Evolutionary conservation across 2,113 vertebrate genomes (phyloP).

Genomic region (Aegithalos caudatus): DNA sequence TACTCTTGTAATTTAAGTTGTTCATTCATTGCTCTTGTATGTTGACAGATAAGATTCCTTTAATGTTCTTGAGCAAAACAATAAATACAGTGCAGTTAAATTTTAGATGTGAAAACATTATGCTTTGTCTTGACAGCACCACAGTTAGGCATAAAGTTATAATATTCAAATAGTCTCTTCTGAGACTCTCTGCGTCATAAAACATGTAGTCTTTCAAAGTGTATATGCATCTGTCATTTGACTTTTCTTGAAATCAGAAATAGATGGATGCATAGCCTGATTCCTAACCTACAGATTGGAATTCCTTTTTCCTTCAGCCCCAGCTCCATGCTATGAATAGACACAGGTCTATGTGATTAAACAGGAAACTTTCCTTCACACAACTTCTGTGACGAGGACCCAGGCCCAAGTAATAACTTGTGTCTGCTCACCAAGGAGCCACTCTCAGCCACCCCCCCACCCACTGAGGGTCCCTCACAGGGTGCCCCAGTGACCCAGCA

Average conservation of each 20-base stretch:
- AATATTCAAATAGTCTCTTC: conserved; percentile 23
- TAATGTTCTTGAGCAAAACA: conserved; percentile 28
- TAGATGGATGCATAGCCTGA: not conserved
- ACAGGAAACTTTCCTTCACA: not conserved
- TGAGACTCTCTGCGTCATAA: not conserved
- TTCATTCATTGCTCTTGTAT: not conserved
- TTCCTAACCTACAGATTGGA: not conserved
- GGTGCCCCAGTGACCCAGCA: not conserved
- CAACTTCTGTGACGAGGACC: not conserved
- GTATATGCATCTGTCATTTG: not conserved
- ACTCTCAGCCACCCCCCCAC: too few species aligned
- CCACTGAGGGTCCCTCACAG: fast-evolving
- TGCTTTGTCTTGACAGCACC: conserved; percentile 12
- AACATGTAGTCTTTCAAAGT: not conserved
- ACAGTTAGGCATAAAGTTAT: conserved; percentile 29
- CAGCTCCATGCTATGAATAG: not conserved
- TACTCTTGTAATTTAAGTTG: not conserved
- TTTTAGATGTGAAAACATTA: not conserved
- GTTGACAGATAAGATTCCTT: conserved; percentile 17
- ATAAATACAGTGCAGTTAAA: conserved; percentile 26
- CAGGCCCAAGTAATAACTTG: too few species aligned
- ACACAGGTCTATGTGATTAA: not conserved
- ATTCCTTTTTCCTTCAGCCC: not conserved
- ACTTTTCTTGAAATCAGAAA: not conserved
- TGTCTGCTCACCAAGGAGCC: not conserved